phyloP scores from a whole-genome alignment of 2,797 vertebrate species.

The Salmo trutta region DNA sequence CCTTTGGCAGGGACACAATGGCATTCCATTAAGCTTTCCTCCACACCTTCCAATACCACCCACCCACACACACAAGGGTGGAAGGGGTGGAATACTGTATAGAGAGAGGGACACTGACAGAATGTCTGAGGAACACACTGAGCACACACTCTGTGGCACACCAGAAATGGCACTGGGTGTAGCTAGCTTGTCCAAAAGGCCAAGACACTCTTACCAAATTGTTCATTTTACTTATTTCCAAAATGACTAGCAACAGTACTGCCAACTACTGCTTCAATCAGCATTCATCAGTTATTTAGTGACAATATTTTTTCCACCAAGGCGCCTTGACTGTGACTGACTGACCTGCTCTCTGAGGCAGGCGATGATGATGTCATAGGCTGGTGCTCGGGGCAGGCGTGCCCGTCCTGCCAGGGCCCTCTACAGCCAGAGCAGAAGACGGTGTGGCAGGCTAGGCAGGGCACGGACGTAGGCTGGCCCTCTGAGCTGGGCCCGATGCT shows the following conservation, averaged over 20 bases:
- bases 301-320: background rate
- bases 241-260: background rate
- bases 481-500: constrained; percentile 63
- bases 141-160: background rate
- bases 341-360: constrained; percentile 81
- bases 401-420: constrained; percentile 79
- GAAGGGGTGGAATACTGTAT: constrained; percentile 20
- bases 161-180: background rate
- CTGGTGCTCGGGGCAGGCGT: constrained; percentile 78
- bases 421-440: constrained; percentile 90
- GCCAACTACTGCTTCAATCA: background rate
- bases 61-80: background rate
- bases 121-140: constrained; percentile 25
- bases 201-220: background rate
- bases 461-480: constrained; percentile 72
- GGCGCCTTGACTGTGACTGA: constrained; percentile 2
- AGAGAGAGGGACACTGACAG: constrained; percentile 19
- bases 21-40: constrained; percentile 52
- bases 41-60: constrained; percentile 47
- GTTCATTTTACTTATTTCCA: background rate
- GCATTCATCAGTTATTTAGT: too few relatives aligned
- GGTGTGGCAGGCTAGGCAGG: constrained; percentile 80
- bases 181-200: background rate
- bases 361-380: constrained; percentile 59
- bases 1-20: constrained; percentile 54